Conservation (phyloP, 2,113 vertebrate species). For the Taxidea taxus region DNA sequence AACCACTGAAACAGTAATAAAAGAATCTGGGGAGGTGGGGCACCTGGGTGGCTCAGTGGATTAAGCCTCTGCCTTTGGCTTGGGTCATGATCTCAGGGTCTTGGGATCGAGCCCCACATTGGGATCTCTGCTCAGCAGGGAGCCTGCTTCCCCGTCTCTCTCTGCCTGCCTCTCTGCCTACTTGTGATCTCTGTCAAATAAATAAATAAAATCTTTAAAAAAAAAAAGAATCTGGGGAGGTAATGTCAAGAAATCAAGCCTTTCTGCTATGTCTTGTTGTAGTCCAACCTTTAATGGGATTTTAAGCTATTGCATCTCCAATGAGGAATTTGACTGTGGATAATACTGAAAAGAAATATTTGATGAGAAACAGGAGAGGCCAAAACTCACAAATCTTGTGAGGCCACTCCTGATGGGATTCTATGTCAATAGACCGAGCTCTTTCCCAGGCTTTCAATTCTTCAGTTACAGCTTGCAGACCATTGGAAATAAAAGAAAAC, state of each 20-base stretch:
- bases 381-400: slow-evolving; percentile 17
- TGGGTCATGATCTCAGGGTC: too few species aligned
- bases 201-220: too few species aligned
- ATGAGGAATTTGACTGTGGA: slow-evolving; percentile 51
- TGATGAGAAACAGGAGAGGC: slow-evolving; percentile 21
- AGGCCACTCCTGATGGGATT: background rate
- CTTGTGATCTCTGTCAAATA: too few species aligned
- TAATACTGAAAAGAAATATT: slow-evolving; percentile 42
- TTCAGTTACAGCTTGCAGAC: background rate
- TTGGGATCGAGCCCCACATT: too few species aligned
- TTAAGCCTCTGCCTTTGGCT: too few species aligned
- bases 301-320: slow-evolving; percentile 46
- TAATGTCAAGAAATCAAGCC: slow-evolving; percentile 20
- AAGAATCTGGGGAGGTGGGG: background rate
- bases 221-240: background rate
- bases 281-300: slow-evolving; percentile 46
- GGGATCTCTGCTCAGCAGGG: too few species aligned
- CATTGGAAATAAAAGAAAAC: slow-evolving; percentile 25
- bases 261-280: slow-evolving; percentile 26
- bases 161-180: too few species aligned
- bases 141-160: too few species aligned
- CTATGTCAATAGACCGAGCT: background rate
- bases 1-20: background rate
- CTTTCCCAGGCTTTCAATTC: background rate
- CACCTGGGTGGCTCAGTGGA: too few species aligned